These are phyloP conservation scores for Petrolisthes cinctipes DNA, from an alignment of 2,888 invertebrate species.

Conservation along the genomic window DNA sequence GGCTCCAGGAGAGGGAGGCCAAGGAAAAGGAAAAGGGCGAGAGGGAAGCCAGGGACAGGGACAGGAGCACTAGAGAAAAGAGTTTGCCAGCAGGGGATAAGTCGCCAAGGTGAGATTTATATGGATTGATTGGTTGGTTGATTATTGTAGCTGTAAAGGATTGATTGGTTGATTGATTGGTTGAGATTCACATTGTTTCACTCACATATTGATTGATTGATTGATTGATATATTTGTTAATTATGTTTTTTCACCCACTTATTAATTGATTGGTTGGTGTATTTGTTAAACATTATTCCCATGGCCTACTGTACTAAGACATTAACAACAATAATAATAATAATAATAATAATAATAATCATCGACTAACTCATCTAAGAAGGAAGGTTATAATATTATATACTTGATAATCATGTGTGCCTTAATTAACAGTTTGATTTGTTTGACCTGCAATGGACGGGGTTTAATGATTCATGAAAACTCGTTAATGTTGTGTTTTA, in stretches of 20 bases:
- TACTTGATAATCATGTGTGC: no score
- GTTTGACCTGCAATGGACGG: no score
- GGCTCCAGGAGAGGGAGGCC: slow-evolving; percentile 44
- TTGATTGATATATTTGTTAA: neutral
- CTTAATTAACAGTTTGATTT: no score
- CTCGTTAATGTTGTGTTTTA: no score
- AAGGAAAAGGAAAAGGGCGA: slow-evolving; percentile 42
- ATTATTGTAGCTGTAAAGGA: neutral
- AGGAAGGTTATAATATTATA: no score
- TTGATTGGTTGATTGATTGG: neutral
- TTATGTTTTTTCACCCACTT: no score
- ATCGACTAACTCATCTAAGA: no score
- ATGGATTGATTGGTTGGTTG: neutral
- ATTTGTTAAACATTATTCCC: neutral
- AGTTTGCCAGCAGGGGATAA: slow-evolving; percentile 52
- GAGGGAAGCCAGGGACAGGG: slow-evolving; percentile 47
- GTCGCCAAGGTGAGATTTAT: slow-evolving; percentile 36
- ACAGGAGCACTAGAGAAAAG: slow-evolving; percentile 44
- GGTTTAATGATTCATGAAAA: no score
- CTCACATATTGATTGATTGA: neutral
- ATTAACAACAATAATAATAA: no score
- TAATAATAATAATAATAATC: no score
- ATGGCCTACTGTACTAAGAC: no score
- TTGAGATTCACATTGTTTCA: neutral
- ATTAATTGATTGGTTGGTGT: neutral